Evolutionary conservation across 2,113 vertebrate species (phyloP), one percentile per base, ranked within the genome.

Genomic region (Phalacrocorax aristotelis): DNA sequence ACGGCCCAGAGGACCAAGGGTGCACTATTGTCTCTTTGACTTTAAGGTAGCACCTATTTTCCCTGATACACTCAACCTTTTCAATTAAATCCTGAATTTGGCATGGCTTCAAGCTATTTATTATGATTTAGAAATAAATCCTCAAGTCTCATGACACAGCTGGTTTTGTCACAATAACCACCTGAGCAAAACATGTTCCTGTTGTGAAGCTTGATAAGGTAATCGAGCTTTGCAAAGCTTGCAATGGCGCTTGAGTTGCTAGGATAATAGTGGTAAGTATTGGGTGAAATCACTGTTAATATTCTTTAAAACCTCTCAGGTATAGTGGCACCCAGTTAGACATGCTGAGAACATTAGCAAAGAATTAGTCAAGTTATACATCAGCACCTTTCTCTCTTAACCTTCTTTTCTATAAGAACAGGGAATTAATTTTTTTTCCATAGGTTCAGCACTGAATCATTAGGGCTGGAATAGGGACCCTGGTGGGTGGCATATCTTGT

Each of bases 41-140:
- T 46, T 90, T 61, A 60, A 74, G 46, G 30, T 42, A 87, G 4
- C 22, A 83, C 48, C 15, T 87, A 40, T 89, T 91, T 90, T 93
- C 38, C 34, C 46, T 57, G 34, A 76, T 79, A 40, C 6, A 68
- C 13, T 88, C 32, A 64, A 48, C 57, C 52, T 95, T 83, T 95
- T 87, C 89, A 75, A 27, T 38, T 78, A 36, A 69, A 2, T 84
- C 61, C 18, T 69, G 80, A 87, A 89, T 90, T 74, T 95, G 86
- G 72, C 79, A 75, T 34, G 54, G 22, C 34, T 93, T 90, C 40
- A 92, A 92, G 52, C 27, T 91, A 34, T 89, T 88, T 88, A 78
- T 92, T 92, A 81, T 82, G 51, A 92, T 90, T 79, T 89, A 51
- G 71, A 81, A 96, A 97, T 71, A 95, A 96, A 90, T 89, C 76